Evolutionary conservation across 2,888 invertebrate genomes (phyloP).

Genomic region (Gastrophysa polygoni): DNA sequence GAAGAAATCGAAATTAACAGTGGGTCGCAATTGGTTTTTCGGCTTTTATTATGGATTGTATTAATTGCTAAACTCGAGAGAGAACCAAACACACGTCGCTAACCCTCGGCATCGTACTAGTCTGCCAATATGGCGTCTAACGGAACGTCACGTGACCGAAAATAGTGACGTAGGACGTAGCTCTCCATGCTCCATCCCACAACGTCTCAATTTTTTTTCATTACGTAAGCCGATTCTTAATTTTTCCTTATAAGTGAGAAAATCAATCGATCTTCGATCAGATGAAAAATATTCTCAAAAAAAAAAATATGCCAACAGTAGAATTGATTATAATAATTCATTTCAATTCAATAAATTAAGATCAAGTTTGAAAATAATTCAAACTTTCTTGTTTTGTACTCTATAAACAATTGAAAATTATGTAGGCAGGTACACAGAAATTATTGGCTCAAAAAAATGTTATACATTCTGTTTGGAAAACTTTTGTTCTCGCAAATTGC

Average conservation of each 20-base stretch:
- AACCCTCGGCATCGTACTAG: slow-evolving; percentile 61
- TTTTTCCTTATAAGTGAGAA: slow-evolving; percentile 44
- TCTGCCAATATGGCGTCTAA: slow-evolving; percentile 66
- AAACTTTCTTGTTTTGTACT: too few relatives aligned
- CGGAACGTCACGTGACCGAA: slow-evolving; percentile 64
- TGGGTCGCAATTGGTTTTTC: slow-evolving; percentile 20
- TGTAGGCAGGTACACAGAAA: too few relatives aligned
- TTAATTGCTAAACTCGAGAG: slow-evolving; percentile 38
- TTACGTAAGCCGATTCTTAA: slow-evolving; percentile 54
- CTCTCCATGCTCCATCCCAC: slow-evolving; percentile 47
- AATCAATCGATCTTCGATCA: slow-evolving; percentile 33
- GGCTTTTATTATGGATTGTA: slow-evolving; percentile 34
- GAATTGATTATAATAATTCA: too few relatives aligned
- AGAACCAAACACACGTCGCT: slow-evolving; percentile 55
- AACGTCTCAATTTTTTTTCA: slow-evolving; percentile 55
- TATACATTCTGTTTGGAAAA: not conserved
- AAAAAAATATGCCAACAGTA: too few relatives aligned
- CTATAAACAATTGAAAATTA: too few relatives aligned
- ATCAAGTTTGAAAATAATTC: too few relatives aligned
- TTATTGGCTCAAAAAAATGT: too few relatives aligned
- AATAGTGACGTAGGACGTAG: slow-evolving; percentile 61
- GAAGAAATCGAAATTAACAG: slow-evolving; percentile 27
- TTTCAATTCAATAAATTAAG: too few relatives aligned
- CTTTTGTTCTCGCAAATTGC: not conserved
- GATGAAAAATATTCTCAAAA: too few relatives aligned